Conservation (phyloP, 2,797 vertebrate species). For the Cercopithecus diana region DNA sequence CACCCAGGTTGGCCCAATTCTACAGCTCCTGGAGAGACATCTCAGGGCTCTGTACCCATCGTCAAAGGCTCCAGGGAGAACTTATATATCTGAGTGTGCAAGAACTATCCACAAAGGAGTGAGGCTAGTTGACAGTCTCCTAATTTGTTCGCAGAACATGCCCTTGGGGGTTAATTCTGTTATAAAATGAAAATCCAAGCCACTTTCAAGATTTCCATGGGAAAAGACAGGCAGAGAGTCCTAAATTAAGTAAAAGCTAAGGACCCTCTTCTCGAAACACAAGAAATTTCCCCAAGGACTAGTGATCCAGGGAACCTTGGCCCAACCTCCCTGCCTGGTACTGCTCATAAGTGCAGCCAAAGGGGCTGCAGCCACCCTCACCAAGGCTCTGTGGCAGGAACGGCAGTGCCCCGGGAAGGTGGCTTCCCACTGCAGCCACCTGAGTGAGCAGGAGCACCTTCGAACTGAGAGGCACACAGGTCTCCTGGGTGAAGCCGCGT, state of each 20-base stretch:
- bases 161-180: background rate
- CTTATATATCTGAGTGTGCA: background rate
- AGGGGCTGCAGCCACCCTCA: background rate
- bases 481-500: fast-evolving
- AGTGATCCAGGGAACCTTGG: background rate
- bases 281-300: background rate
- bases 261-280: background rate
- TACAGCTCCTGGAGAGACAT: background rate
- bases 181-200: background rate
- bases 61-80: background rate
- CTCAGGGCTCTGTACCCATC: background rate
- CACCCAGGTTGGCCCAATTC: background rate
- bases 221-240: background rate
- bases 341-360: background rate
- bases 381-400: background rate
- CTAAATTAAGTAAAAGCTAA: background rate
- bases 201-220: background rate
- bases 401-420: background rate
- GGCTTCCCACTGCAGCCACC: background rate
- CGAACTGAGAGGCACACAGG: background rate
- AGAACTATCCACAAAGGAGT: background rate
- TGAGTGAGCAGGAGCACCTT: background rate
- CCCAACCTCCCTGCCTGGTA: background rate
- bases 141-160: background rate
- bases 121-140: background rate